Percentiles rank a stretch among this genome's conserved stretches.
Evolutionary conservation across 2,113 vertebrate genomes (phyloP).

Genomic region (Neogale vison): DNA sequence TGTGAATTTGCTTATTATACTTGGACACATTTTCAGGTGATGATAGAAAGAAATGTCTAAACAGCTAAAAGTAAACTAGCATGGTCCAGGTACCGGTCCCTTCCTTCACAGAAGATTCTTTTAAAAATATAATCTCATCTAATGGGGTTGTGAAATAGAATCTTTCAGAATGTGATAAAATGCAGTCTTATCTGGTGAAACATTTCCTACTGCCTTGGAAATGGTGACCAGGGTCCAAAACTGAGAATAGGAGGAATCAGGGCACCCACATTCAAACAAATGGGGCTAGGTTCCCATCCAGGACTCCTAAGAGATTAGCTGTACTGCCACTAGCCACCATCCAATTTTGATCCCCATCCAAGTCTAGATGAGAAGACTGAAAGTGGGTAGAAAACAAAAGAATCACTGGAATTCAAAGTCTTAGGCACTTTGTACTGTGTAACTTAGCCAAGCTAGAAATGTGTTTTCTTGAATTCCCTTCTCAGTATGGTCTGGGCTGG

Average conservation of each 20-base stretch:
- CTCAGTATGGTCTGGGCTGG: not conserved
- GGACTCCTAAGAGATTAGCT: not conserved
- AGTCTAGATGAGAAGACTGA: not conserved
- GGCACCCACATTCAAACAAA: not conserved
- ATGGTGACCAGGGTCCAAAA: not conserved
- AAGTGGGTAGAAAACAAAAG: not conserved
- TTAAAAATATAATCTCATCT: not conserved
- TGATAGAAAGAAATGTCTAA: not conserved
- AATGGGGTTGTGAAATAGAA: not conserved
- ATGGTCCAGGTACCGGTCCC: not conserved
- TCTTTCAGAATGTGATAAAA: not conserved
- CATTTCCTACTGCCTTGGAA: constrained; percentile 6
- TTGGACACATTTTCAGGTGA: constrained; percentile 16
- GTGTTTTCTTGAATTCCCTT: not conserved
- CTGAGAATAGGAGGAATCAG: not conserved
- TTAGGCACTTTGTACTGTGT: not conserved
- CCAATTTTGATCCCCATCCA: not conserved
- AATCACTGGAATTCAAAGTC: not conserved
- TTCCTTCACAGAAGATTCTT: constrained; percentile 8
- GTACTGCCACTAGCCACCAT: not conserved
- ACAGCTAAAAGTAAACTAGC: not conserved
- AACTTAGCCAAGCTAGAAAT: not conserved
- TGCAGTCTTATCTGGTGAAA: not conserved
- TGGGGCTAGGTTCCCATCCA: not conserved
- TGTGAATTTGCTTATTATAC: constrained; percentile 5